Conservation (phyloP, 30 jellyfish, hydroid and myxozoan species). For the Rhopilema esculentum region DNA sequence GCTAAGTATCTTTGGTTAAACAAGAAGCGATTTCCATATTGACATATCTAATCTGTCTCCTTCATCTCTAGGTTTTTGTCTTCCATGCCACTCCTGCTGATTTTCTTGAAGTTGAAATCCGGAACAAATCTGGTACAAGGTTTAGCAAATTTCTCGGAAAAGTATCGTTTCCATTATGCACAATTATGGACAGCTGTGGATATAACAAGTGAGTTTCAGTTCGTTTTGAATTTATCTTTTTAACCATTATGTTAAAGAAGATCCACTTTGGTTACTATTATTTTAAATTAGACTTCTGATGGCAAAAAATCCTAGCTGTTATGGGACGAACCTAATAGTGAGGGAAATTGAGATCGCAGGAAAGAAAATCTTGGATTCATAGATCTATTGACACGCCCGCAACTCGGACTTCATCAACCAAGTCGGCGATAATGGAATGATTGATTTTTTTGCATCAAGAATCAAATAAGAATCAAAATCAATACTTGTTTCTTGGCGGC, state of each 20-base stretch:
- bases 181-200: conserved; percentile 94
- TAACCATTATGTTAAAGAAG: background rate
- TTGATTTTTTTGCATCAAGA: too few species aligned
- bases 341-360: too few species aligned
- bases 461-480: too few species aligned
- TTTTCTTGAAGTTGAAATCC: conserved; percentile 89
- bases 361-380: background rate
- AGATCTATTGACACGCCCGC: background rate
- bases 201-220: conserved; percentile 76
- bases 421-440: background rate
- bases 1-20: too few species aligned
- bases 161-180: conserved; percentile 86
- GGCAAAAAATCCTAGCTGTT: too few species aligned
- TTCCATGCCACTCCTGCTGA: conserved; percentile 97
- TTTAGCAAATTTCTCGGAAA: conserved; percentile 94
- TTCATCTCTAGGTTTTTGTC: conserved; percentile 69
- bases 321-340: too few species aligned
- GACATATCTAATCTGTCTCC: too few species aligned
- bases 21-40: too few species aligned
- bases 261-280: too few species aligned
- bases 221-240: background rate
- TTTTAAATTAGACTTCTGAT: too few species aligned
- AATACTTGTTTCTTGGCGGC: too few species aligned
- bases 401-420: background rate
- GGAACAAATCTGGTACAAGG: conserved; percentile 85